Base-by-base conservation (phyloP, 1,140 invertebrate genomes). In the Mactra quadrangularis region DNA sequence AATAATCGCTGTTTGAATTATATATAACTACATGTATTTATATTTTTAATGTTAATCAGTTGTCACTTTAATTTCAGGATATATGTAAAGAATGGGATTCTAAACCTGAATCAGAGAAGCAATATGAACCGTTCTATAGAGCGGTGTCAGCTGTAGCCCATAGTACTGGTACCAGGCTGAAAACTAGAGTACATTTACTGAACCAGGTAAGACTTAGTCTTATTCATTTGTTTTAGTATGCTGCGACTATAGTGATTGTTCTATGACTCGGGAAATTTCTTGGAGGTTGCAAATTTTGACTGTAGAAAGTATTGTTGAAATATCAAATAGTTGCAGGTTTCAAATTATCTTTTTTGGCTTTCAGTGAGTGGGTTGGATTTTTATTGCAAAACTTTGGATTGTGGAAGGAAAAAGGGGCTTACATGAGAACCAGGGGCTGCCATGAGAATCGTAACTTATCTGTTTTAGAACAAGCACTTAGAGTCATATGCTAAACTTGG, bases 61-160 rank as follows among this genome's bases (percentile, higher is more conserved):
- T 7, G 15, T 41, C 6, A 41, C 70, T 68, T 25, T 75, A 29
- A 82, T 53, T 83, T n/a, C 59, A 91, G 90, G 86, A 90, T 87
- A 70, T 91, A 2, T 93, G 92, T 86, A 82, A 87, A 22, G 91
- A 92, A 60, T 93, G 92, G 92, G 76, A 77, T 1, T 87, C 89
- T 15, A 92, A 92, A 45, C 84, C 87, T 9, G 64, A 70, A 31
- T 84, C 82, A 19, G 90, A 92, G 60, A 87, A 91, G 57, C 71
- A 90, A 57, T 93, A 89, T 87, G 87, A 91, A 13, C 82, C 89
- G 15, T 92, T 93, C 70, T 90, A 82, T 47, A 66, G 89, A 17
- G 79, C 90, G 6, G 88, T 93, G 0, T 90, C 89, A 9, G 91
- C 92, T n/a, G 89, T 90, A 11, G 91, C 92, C 6, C 71, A 92